Evolutionary conservation across 2,797 vertebrate species (phyloP), one percentile per base, ranked within the genome.

Genomic region (Distichodus sexfasciatus): DNA sequence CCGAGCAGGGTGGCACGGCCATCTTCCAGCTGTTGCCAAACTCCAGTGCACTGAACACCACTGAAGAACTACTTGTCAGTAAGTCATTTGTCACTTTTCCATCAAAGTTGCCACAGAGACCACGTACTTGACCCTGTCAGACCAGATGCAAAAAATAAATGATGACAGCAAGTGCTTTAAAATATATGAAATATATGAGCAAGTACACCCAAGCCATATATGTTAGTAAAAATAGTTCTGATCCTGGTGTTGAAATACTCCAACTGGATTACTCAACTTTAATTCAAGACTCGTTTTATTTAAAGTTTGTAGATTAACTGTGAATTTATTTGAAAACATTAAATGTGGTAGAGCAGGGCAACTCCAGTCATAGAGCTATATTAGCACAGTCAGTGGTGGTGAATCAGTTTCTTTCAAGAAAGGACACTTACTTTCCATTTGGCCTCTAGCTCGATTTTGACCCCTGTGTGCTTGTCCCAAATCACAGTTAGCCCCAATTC

Each of bases 11-110:
- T 1, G 81, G 85, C 1, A 85, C 78, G 14, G 82, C 64, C 0
- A 78, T 81, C 38, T 91, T 94, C 93, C 94, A 95, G 75, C 90
- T 93, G 64, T 90, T 90, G 2, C 88, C 91, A 83, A 91, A 91
- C 4, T 79, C 76, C 64, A 88, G 0, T 0, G 81, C 64, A 70
- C 77, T 84, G 64, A 71, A 79, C 41, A 75, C 67, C 35, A 76
- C 81, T 64, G 60, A 63, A 48, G 86, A 87, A 61, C 76, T 83
- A 29, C 80, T 83, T 0, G 80, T 85, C 68, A 80, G 75, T 6
- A 90, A 61, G 69, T 92, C 91, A 53, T 92, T 90, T 71, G 79
- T 83, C 72, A 86, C 84, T 65, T 69, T 88, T 66, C 71, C 83
- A 71, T 92, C 89, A 79, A 88, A 92, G 76, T 92, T 88, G 19